Evolutionary conservation across 2,113 vertebrate species (phyloP).

Genomic region (Macrotis lagotis): DNA sequence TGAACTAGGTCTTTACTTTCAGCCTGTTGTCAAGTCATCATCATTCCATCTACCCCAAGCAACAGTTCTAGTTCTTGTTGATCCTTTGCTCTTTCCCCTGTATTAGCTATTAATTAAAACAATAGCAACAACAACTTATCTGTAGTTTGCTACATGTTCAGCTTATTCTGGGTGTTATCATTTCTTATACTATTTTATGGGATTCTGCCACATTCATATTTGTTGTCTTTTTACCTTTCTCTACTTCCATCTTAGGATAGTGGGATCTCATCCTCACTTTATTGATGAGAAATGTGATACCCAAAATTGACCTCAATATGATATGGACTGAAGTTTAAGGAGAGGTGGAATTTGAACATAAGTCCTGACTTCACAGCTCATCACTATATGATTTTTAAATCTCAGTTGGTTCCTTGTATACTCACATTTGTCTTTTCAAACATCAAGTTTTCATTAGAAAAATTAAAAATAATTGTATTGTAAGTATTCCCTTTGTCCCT

Average conservation of each 20-base stretch:
- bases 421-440: background rate
- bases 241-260: background rate
- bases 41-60: background rate
- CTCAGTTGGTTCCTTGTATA: background rate
- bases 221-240: background rate
- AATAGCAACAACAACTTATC: background rate
- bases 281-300: background rate
- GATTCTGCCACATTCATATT: background rate
- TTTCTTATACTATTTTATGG: background rate
- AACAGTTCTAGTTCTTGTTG: background rate
- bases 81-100: background rate
- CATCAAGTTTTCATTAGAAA: background rate
- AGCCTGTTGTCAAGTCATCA: background rate
- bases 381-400: background rate
- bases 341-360: background rate
- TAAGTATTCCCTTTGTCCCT: no score
- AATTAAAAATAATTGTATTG: no score
- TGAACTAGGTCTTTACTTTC: background rate
- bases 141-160: background rate
- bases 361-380: background rate
- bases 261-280: background rate
- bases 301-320: no score
- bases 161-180: background rate
- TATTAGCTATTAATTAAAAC: background rate
- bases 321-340: background rate